Conservation (phyloP, 1,140 invertebrate species). For the Saccostrea echinata region DNA sequence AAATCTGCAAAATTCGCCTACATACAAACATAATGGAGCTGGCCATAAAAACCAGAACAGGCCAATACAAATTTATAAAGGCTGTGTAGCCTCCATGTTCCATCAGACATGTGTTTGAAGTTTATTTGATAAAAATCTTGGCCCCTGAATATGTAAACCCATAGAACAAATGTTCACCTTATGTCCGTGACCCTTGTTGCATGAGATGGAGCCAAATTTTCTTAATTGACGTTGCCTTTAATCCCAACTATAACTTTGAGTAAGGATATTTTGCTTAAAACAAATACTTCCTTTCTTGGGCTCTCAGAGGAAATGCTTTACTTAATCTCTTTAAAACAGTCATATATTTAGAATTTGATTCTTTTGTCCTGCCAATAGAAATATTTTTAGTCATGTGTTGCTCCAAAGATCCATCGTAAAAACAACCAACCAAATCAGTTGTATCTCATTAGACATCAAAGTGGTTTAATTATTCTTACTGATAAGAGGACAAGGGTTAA, state of each 20-base stretch:
- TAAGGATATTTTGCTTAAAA: neutral
- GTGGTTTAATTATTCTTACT: constrained; percentile 15
- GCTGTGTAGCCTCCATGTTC: too few relatives aligned
- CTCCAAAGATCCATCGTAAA: neutral
- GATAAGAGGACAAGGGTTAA: neutral
- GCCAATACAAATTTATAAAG: too few relatives aligned
- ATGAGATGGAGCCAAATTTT: neutral
- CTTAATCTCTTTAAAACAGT: neutral
- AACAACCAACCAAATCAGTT: neutral
- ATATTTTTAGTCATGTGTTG: neutral
- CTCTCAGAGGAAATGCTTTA: neutral
- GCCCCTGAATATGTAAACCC: constrained; percentile 2
- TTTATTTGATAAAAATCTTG: constrained; percentile 1
- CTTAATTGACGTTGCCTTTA: too few relatives aligned
- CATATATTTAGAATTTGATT: neutral
- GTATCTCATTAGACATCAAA: neutral
- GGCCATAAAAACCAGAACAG: too few relatives aligned
- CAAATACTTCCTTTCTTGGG: neutral
- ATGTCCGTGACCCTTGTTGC: too few relatives aligned
- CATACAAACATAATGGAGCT: too few relatives aligned
- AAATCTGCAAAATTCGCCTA: too few relatives aligned
- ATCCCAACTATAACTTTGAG: too few relatives aligned
- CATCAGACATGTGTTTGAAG: too few relatives aligned
- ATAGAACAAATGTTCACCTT: neutral
- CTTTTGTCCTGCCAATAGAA: neutral